These are phyloP conservation scores for Polyommatus iphigenia DNA, from an alignment of 2,888 invertebrate genomes.

Conservation along the genomic window DNA sequence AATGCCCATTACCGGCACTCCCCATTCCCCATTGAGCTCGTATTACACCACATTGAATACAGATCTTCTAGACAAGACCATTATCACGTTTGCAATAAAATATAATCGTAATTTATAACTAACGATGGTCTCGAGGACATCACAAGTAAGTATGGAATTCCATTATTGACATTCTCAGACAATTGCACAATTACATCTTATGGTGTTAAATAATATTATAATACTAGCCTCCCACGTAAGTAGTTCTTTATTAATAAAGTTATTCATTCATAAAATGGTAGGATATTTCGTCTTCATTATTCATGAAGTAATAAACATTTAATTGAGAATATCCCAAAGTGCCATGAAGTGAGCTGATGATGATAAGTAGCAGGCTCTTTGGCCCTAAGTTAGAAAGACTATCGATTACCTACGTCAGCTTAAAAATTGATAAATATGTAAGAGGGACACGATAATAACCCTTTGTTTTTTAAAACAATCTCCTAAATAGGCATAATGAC, in stretches of 20 bases:
- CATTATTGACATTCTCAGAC: conserved; percentile 7
- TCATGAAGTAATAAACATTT: neutral
- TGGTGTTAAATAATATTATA: neutral
- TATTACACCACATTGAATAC: too few species aligned
- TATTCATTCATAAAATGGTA: conserved; percentile 4
- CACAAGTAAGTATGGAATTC: neutral
- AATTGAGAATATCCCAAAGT: neutral
- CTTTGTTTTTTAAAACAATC: too few species aligned
- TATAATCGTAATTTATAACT: conserved; percentile 6
- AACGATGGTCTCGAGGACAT: conserved; percentile 2
- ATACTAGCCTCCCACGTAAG: neutral
- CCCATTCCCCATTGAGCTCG: too few species aligned
- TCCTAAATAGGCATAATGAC: too few species aligned
- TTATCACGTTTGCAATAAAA: conserved; percentile 4
- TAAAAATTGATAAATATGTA: neutral
- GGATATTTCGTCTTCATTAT: neutral
- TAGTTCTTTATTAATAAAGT: neutral
- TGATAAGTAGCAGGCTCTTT: too few species aligned
- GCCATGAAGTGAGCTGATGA: too few species aligned
- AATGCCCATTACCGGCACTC: too few species aligned
- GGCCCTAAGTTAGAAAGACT: neutral
- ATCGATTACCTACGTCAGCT: neutral
- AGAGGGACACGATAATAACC: too few species aligned
- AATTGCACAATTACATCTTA: neutral
- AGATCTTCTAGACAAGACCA: neutral